Evolutionary conservation across 2,888 invertebrate species (phyloP).

Genomic region (Drosophila putrida): DNA sequence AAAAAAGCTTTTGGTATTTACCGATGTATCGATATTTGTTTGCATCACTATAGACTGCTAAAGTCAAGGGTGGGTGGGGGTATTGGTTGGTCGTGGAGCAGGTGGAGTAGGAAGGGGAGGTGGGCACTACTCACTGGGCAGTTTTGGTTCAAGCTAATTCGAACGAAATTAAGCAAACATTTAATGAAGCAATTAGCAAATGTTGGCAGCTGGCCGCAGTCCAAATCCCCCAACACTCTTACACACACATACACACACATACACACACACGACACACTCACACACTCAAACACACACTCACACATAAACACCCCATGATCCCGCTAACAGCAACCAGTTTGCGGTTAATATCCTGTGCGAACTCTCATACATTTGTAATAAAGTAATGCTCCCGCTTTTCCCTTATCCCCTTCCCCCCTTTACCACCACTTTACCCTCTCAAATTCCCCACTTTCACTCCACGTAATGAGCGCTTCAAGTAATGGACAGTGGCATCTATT

Average conservation of each 20-base stretch:
- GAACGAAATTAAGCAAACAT: constrained; percentile 80
- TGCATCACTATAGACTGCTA: too few relatives aligned
- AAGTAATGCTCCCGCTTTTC: constrained; percentile 28
- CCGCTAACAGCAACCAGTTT: constrained; percentile 50
- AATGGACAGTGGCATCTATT: constrained; percentile 43
- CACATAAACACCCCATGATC: not conserved
- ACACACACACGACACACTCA: not conserved
- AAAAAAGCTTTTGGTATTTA: too few relatives aligned
- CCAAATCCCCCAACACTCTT: constrained; percentile 5
- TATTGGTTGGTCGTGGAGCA: too few relatives aligned
- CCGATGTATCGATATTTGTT: too few relatives aligned
- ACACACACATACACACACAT: not conserved
- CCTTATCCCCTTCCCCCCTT: too few relatives aligned
- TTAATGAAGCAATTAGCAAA: constrained; percentile 81
- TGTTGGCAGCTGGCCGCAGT: constrained; percentile 53
- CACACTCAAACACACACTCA: not conserved
- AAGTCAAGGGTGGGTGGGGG: not conserved
- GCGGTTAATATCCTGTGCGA: constrained; percentile 69
- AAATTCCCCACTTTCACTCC: not conserved
- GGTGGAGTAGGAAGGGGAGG: not conserved
- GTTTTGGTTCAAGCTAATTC: constrained; percentile 66
- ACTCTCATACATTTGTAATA: constrained; percentile 63
- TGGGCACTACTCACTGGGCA: constrained; percentile 18
- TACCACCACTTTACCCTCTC: not conserved
- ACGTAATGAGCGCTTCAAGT: constrained; percentile 14